These are phyloP conservation scores for Crotophaga sulcirostris DNA, from an alignment of 2,113 vertebrate species.

Conservation along the genomic window DNA sequence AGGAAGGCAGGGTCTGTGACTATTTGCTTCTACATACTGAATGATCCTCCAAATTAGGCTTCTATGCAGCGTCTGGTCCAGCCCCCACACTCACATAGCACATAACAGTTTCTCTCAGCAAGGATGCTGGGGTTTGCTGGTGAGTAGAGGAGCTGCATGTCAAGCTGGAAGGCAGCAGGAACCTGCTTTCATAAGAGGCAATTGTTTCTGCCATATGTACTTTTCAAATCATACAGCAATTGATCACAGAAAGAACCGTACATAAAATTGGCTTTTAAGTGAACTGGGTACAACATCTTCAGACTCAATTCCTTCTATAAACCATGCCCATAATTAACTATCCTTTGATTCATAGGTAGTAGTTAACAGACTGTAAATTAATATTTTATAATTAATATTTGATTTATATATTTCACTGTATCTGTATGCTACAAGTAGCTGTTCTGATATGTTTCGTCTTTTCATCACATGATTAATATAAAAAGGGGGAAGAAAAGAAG, in stretches of 20 bases:
- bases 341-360: too few species aligned
- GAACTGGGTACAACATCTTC: not conserved
- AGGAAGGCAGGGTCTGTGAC: not conserved
- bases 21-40: not conserved
- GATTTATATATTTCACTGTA: not conserved
- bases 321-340: not conserved
- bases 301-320: not conserved
- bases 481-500: not conserved
- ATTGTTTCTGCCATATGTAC: not conserved
- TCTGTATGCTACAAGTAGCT: not conserved
- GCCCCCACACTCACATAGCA: too few species aligned
- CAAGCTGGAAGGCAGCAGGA: not conserved
- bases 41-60: not conserved
- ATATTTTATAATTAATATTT: not conserved
- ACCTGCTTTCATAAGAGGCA: not conserved
- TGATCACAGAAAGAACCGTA: not conserved
- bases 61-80: not conserved
- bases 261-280: not conserved
- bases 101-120: not conserved
- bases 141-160: rapidly evolving
- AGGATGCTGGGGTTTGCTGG: not conserved
- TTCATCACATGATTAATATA: not conserved
- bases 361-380: not conserved
- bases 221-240: not conserved
- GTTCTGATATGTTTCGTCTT: not conserved